Base-by-base conservation (phyloP, 2,113 vertebrate species). In the Carollia perspicillata region DNA sequence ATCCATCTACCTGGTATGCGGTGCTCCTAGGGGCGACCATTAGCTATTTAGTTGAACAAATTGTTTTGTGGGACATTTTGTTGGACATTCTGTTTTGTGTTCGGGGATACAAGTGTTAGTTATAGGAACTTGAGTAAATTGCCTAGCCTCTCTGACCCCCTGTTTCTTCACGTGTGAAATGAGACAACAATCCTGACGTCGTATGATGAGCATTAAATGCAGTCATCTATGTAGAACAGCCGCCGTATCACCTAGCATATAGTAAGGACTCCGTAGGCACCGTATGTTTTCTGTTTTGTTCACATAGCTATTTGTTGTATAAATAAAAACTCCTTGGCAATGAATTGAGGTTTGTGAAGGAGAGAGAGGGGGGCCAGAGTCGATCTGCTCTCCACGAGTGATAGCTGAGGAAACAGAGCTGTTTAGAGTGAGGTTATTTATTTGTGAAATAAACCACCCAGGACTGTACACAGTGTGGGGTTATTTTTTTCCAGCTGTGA, bases 401-500 rank as follows among this genome's bases (percentile, higher is more conserved):
- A 96, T 89, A 79, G 47, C 93, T 97, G 63, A 93, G 94, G 72
- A 97, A 97, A 95, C 55, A 89, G 95, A 96, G 90, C 93, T 95
- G 77, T 96, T 97, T 68, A 69, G 77, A 96, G 47, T 3, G 4
- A 0, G 1, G 63, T 93, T 96, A 94, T 95, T 97, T 97, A 97
- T 97, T 96, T 95, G 77, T 96, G 79, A 97, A 97, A 96, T 94
- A 96, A 94, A 88, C 96, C 85, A 91, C 93, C 80, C 89, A 90
- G 80, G 85, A 94, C 55, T 93, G 78, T 90, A 93, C 93, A 85
- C 95, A 89, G 94, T 94, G 72, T 97, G 95, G 89, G 93, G 60
- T 89, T 72, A 78, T 87, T 96, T 94, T 96, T 94, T 93, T 96
- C 86, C 84, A 90, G 95, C 97, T 97, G 96, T 97, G 97, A 97